Conservation (phyloP, 2,797 vertebrate species). For the Ptychadena robeensis region DNA sequence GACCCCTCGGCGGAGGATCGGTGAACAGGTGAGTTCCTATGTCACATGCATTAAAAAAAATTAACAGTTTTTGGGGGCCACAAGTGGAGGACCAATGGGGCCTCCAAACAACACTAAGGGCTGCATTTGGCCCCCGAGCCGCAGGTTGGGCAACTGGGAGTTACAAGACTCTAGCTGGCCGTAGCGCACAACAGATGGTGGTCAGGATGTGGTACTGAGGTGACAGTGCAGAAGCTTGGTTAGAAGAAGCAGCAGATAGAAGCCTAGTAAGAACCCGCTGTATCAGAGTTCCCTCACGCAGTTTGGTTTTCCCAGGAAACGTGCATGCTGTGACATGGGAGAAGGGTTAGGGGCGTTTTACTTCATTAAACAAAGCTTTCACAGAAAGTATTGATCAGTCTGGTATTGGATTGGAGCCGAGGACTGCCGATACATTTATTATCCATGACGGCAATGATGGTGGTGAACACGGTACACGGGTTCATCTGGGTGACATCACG, state of each 20-base stretch:
- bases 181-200: not conserved
- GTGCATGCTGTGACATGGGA: not conserved
- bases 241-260: not conserved
- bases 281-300: not conserved
- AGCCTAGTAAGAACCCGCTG: not conserved
- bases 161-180: not conserved
- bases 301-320: conserved; percentile 7
- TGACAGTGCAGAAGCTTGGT: not conserved
- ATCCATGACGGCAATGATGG: not conserved
- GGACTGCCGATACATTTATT: not conserved
- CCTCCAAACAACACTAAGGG: too few relatives aligned
- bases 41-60: too few relatives aligned
- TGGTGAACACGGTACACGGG: too few relatives aligned
- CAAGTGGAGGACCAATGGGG: too few relatives aligned
- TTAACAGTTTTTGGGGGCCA: too few relatives aligned
- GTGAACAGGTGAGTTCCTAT: too few relatives aligned
- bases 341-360: not conserved
- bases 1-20: too few relatives aligned
- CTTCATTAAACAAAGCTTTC: conserved; percentile 3
- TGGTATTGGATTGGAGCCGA: not conserved
- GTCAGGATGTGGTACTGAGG: not conserved
- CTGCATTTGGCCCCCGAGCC: too few relatives aligned
- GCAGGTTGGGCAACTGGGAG: too few relatives aligned
- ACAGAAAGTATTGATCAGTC: not conserved
- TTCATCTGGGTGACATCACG: too few relatives aligned